phyloP scores from a whole-genome alignment of 2,888 invertebrate species.

The Drosophila differens region DNA sequence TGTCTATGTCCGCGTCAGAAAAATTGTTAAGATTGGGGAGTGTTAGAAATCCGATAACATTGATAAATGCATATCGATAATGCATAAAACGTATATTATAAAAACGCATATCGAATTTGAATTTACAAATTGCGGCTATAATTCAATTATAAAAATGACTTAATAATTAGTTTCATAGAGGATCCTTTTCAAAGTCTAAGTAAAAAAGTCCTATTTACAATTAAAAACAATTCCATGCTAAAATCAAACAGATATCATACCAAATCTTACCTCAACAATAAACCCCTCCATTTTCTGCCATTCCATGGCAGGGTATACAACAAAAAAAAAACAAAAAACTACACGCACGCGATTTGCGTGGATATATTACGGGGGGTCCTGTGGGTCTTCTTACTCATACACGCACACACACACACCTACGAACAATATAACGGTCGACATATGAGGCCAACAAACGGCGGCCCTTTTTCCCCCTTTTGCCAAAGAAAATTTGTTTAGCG shows the following conservation, averaged over 20 bases:
- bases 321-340: conserved; percentile 26
- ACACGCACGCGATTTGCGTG: conserved; percentile 67
- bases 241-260: neutral
- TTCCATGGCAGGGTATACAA: conserved; percentile 34
- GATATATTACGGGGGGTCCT: conserved; percentile 46
- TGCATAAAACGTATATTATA: neutral
- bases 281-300: accelerated
- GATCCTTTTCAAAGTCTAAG: no score
- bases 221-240: neutral
- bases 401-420: neutral
- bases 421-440: conserved; percentile 22
- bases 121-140: neutral
- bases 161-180: neutral
- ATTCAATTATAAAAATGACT: neutral
- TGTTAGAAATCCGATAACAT: neutral
- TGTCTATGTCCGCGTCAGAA: neutral
- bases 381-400: conserved; percentile 35
- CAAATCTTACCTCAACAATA: neutral
- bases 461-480: conserved; percentile 61
- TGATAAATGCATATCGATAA: neutral
- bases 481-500: conserved; percentile 62
- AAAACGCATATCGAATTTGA: neutral
- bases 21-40: accelerated
- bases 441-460: conserved; percentile 23
- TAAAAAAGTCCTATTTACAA: no score